Evolutionary conservation across 1,140 invertebrate species (phyloP).

Genomic region (Coptotermes formosanus): DNA sequence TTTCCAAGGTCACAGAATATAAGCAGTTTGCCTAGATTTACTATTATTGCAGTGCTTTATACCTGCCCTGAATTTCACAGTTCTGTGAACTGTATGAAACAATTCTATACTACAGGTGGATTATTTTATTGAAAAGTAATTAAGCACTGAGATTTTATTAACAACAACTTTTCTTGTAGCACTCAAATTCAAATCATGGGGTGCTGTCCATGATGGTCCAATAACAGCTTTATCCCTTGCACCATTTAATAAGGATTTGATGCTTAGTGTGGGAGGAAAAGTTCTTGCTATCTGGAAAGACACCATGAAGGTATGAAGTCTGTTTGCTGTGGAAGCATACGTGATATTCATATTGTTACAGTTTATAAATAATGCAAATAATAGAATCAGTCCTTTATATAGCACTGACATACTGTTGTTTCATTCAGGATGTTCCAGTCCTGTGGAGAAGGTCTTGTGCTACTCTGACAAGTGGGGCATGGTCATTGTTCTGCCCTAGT

Average conservation of each 20-base stretch:
- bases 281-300: slow-evolving; percentile 60
- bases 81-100: no score
- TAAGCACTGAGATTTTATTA: not conserved
- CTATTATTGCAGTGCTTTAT: no score
- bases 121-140: no score
- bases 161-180: slow-evolving; percentile 48
- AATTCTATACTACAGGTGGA: no score
- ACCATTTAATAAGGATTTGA: slow-evolving; percentile 52
- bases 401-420: not conserved
- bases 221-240: slow-evolving; percentile 57
- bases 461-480: slow-evolving; percentile 54
- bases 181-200: slow-evolving; percentile 48
- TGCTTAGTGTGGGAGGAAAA: slow-evolving; percentile 58
- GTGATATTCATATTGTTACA: not conserved
- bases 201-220: slow-evolving; percentile 65
- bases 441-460: slow-evolving; percentile 23
- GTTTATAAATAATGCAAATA: not conserved
- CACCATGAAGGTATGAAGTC: slow-evolving; percentile 48
- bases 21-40: no score
- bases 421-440: slow-evolving; percentile 6
- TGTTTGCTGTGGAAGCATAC: slow-evolving; percentile 43
- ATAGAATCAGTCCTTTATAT: not conserved
- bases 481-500: slow-evolving; percentile 51
- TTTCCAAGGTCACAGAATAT: no score
- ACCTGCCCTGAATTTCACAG: no score